Base-by-base conservation (phyloP, 2,888 invertebrate genomes). In the Rhaphigaster nebulosa region DNA sequence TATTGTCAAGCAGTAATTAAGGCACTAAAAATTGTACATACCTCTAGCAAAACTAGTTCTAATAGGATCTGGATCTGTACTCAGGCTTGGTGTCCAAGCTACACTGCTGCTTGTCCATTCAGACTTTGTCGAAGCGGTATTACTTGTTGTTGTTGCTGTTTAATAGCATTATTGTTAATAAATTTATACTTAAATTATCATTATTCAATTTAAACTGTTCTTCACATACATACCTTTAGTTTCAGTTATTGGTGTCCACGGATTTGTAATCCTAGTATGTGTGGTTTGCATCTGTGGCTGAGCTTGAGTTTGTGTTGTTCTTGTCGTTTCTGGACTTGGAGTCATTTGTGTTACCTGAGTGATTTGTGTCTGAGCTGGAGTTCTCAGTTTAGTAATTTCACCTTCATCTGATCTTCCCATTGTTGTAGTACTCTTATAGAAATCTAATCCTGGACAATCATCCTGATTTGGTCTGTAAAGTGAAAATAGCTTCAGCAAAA, bases 391-490 rank as follows among this genome's bases (percentile, higher is more conserved):
- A 3, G 90, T 65, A 38, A 87, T 87, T 90, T 41, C 91, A 38
- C 60, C 38, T 41, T 90, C 90, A 5, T 90, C 90, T 29, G 92
- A 90, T 90, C 92, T 52, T n/a, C 92, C 90, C 87, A 90, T 90
- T 29, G 89, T 70, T 29, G 91, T 90, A 20, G 91, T 92, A 23
- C 91, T 91, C 38, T 91, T 91, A 91, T 92, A 92, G 91, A 91
- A 93, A 80, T 92, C 93, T 89, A 92, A 88, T 89, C 90, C 93
- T 34, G 94, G 93, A 92, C 95, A 95, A 92, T 95, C 95, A 13
- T 94, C 94, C 90, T 94, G 94, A 92, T 94, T 95, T 1, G 95
- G 95, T 91, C 95, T 95, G 93, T 50, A 76, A 76, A 20, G 93
- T 93, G 80, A 91, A 91, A 84, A 65, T 38, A 38, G 60, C 38